Evolutionary conservation across 2,797 vertebrate species (phyloP).

Genomic region (Pogonophryne albipinna): DNA sequence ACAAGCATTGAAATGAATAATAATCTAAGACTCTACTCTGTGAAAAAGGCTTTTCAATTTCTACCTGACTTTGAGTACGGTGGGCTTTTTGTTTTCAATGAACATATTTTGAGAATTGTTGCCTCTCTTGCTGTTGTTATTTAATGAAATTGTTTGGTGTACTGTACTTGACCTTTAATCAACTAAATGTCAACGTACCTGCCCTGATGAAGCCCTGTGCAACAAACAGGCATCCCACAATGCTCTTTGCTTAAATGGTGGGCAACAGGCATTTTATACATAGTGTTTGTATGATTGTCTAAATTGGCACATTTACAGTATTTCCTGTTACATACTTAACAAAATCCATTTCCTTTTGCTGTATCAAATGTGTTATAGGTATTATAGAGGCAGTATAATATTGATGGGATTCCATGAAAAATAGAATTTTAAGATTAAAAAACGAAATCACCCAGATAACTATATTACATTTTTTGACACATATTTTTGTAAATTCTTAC

Average conservation of each 20-base stretch:
- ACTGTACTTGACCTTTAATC: conserved; percentile 30
- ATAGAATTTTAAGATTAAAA: background rate
- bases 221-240: conserved; percentile 3
- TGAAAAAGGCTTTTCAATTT: conserved; percentile 29
- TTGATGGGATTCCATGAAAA: background rate
- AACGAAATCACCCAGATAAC: background rate
- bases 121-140: background rate
- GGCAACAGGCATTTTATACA: background rate
- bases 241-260: background rate
- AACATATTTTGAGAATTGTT: background rate
- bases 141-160: conserved; percentile 11
- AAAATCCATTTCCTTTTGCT: conserved; percentile 2
- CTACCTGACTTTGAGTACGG: conserved; percentile 26
- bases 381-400: conserved; percentile 17
- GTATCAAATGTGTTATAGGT: conserved; percentile 11
- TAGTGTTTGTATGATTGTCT: background rate
- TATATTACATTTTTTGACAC: too few species aligned
- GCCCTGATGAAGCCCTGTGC: background rate
- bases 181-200: background rate
- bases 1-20: conserved; percentile 16
- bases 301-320: conserved; percentile 4
- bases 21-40: conserved; percentile 3
- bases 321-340: conserved; percentile 13
- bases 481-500: too few species aligned
- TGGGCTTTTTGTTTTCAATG: background rate